Evolutionary conservation across 1,140 invertebrate species (phyloP).

Genomic region (Ceratosolen fusciceps): DNA sequence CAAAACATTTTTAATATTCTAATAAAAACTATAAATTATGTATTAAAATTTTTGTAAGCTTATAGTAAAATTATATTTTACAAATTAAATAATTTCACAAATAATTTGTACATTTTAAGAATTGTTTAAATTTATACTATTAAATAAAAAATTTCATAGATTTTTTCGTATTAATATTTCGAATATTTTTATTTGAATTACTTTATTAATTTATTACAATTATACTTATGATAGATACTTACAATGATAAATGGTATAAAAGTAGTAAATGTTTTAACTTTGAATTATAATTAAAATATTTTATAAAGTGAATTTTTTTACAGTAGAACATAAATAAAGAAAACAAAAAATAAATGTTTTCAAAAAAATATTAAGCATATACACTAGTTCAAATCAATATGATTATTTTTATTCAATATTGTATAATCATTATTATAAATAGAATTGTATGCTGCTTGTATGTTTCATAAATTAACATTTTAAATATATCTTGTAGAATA

Average conservation of each 20-base stretch:
- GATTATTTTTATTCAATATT: slow-evolving; percentile 37
- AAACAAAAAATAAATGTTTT: slow-evolving; percentile 1
- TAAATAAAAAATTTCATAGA: no score
- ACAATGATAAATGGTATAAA: neutral
- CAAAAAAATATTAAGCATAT: neutral
- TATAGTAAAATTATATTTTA: neutral
- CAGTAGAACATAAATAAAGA: neutral
- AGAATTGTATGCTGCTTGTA: no score
- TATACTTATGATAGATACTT: neutral
- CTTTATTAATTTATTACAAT: no score
- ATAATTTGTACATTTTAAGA: neutral
- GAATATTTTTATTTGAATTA: neutral
- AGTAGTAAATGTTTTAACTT: neutral
- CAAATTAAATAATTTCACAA: neutral
- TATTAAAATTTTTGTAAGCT: neutral
- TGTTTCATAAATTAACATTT: slow-evolving; percentile 9
- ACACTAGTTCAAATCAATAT: neutral
- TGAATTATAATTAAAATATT: neutral
- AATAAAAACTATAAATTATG: neutral
- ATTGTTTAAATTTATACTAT: neutral
- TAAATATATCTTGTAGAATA: slow-evolving; percentile 15
- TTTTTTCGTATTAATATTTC: neutral
- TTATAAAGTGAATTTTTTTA: neutral
- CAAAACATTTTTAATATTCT: neutral
- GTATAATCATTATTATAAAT: no score